These are phyloP conservation scores for Podotricha telesiphe DNA, from an alignment of 2,888 invertebrate genomes.

Conservation along the genomic window DNA sequence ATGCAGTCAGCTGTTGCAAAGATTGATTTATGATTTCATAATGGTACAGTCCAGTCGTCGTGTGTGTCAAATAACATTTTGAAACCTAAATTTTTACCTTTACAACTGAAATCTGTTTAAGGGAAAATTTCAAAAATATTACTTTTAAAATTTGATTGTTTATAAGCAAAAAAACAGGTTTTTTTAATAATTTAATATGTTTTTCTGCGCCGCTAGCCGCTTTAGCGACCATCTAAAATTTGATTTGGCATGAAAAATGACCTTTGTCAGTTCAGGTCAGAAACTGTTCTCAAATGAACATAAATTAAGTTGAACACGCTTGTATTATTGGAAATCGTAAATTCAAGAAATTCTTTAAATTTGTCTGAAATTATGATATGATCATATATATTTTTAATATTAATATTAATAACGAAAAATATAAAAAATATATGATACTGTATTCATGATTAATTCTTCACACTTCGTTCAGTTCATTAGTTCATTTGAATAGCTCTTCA, in stretches of 20 bases:
- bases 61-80: not conserved
- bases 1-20: not conserved
- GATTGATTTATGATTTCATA: constrained; percentile 8
- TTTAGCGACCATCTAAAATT: not conserved
- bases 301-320: constrained; percentile 10
- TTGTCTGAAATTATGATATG: not conserved
- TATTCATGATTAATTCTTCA: too few species aligned
- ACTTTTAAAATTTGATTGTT: too few species aligned
- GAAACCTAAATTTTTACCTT: not conserved
- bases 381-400: not conserved
- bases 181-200: too few species aligned
- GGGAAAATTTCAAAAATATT: too few species aligned
- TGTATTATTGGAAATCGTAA: not conserved
- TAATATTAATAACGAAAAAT: not conserved
- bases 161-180: too few species aligned
- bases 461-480: too few species aligned
- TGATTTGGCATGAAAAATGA: not conserved
- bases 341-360: not conserved
- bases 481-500: not conserved
- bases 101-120: not conserved
- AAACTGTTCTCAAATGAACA: not conserved
- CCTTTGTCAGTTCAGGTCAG: not conserved
- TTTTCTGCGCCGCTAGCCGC: too few species aligned
- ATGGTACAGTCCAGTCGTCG: not conserved
- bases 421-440: too few species aligned